Percentiles rank a stretch among this genome's conserved stretches.
phyloP scores from a whole-genome alignment of 2,888 invertebrate species.

The Heterodera filipjevi region DNA sequence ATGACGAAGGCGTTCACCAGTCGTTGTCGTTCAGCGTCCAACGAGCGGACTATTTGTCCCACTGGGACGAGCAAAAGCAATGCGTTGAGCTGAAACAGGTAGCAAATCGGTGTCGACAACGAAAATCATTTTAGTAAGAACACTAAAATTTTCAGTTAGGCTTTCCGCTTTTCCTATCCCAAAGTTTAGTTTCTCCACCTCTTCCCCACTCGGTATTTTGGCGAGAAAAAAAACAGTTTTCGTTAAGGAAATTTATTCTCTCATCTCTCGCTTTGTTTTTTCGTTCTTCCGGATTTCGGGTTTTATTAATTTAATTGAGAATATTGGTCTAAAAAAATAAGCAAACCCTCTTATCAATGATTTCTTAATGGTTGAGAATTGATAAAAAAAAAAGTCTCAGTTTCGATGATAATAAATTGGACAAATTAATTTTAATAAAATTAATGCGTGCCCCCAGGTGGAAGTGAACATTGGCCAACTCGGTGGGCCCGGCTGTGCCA shows the following conservation, averaged over 20 bases:
- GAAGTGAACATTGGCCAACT: slow-evolving; percentile 30
- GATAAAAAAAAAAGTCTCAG: no score
- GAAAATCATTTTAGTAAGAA: neutral
- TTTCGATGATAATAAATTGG: neutral
- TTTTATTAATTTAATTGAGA: no score
- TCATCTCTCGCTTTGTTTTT: no score
- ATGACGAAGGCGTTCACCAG: slow-evolving; percentile 52
- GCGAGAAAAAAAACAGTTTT: no score
- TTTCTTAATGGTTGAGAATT: no score
- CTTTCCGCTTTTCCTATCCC: no score
- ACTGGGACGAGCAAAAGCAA: slow-evolving; percentile 42
- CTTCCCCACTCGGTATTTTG: no score
- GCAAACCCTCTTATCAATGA: no score
- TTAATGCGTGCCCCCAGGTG: neutral
- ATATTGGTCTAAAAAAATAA: no score
- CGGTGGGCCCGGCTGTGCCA: slow-evolving; percentile 27
- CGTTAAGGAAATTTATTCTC: no score
- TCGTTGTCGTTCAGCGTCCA: slow-evolving; percentile 54
- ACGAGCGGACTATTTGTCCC: slow-evolving; percentile 62
- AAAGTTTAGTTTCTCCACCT: neutral
- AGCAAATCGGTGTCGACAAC: neutral
- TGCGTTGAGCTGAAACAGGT: slow-evolving; percentile 55
- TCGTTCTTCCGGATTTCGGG: no score
- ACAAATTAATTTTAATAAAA: neutral
- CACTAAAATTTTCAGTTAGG: neutral